These are phyloP conservation scores for Tachycineta bicolor DNA, from an alignment of 2,113 vertebrate species.

Conservation along the genomic window DNA sequence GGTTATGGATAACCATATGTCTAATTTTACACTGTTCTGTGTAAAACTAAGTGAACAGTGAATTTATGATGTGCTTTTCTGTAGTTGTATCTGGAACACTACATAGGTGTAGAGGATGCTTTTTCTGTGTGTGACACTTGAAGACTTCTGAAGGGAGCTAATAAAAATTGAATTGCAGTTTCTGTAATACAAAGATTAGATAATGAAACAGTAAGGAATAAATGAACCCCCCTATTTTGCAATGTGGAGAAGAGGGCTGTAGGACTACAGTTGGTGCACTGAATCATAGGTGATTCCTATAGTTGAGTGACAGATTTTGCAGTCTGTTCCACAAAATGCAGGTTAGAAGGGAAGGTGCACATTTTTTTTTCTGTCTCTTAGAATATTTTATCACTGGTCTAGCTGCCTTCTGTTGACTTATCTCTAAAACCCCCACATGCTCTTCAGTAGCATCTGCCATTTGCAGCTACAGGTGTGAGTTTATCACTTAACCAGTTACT, in stretches of 20 bases:
- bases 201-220: neutral
- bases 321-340: neutral
- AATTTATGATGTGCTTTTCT: neutral
- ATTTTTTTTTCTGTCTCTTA: neutral
- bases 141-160: neutral
- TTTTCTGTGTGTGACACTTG: neutral
- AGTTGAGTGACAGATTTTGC: neutral
- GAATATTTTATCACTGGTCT: neutral
- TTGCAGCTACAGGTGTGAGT: neutral
- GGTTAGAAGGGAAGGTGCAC: neutral
- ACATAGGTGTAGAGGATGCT: neutral
- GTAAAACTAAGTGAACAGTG: neutral
- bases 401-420: neutral
- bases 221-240: neutral
- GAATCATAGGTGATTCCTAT: neutral
- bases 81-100: neutral
- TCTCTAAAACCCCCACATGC: neutral
- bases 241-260: neutral
- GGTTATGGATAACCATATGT: neutral
- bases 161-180: neutral
- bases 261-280: neutral
- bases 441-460: neutral
- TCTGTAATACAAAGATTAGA: neutral
- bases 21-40: neutral
- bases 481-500: neutral